These are phyloP conservation scores for Netelia inedita DNA, from an alignment of 2,888 invertebrate genomes.

Conservation along the genomic window DNA sequence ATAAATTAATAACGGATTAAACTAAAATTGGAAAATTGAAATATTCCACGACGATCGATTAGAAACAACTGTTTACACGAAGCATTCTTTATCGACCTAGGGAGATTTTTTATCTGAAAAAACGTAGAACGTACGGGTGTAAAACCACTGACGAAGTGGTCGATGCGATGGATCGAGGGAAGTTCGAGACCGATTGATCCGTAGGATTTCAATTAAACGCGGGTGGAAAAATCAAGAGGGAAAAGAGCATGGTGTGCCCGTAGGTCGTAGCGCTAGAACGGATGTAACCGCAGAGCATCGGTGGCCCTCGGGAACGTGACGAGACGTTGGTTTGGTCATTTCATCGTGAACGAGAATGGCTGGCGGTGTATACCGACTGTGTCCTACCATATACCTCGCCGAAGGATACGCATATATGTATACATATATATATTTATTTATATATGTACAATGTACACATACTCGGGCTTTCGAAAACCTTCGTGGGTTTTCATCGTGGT, in stretches of 20 bases:
- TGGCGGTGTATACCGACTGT: conserved; percentile 39
- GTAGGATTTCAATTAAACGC: conserved; percentile 77
- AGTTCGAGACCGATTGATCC: conserved; percentile 75
- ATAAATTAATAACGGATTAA: too few relatives aligned
- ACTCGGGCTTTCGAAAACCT: conserved; percentile 75
- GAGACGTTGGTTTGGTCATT: conserved; percentile 53
- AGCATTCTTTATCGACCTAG: too few relatives aligned
- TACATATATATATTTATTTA: neutral
- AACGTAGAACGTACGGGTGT: neutral
- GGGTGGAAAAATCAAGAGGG: conserved; percentile 45
- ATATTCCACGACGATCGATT: too few relatives aligned
- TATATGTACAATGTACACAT: conserved; percentile 14
- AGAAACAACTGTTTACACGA: too few relatives aligned
- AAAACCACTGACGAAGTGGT: conserved; percentile 46
- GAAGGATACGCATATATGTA: neutral
- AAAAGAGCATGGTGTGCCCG: conserved; percentile 65
- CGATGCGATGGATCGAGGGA: conserved; percentile 49
- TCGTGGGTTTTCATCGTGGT: conserved; percentile 73
- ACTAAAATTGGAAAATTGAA: too few relatives aligned
- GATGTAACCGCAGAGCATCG: conserved; percentile 61
- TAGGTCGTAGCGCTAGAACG: conserved; percentile 44
- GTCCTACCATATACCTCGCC: conserved; percentile 6
- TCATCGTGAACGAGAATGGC: conserved; percentile 36
- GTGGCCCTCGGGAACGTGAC: conserved; percentile 54
- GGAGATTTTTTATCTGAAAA: neutral